Evolutionary conservation across 2,797 vertebrate genomes (phyloP).

Genomic region (Rhincodon typus): DNA sequence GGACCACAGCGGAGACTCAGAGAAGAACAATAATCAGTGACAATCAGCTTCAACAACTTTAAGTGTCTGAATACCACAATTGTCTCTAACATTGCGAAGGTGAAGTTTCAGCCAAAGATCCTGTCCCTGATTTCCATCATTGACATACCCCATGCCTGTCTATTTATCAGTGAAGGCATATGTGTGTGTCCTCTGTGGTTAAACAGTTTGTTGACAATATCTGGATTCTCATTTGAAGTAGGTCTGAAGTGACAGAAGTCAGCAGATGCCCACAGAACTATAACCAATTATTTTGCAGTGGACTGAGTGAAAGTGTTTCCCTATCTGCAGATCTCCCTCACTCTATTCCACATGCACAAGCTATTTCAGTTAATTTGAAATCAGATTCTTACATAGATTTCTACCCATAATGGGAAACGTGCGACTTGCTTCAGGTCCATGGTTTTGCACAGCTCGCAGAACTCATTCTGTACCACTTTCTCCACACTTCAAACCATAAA

Average conservation of each 20-base stretch:
- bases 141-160: no score
- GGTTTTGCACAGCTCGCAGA: background rate
- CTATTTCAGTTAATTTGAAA: background rate
- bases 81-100: background rate
- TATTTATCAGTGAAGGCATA: background rate
- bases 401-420: background rate
- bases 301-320: background rate
- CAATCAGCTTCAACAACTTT: background rate
- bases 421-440: background rate
- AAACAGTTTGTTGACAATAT: background rate
- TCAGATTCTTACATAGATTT: background rate
- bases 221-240: background rate
- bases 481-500: slow-evolving; percentile 24
- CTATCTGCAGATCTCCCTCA: slow-evolving; percentile 16
- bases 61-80: background rate
- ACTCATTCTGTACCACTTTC: background rate
- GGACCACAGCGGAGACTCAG: no score
- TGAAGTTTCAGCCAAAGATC: background rate
- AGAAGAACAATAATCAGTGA: background rate
- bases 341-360: background rate
- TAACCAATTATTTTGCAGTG: background rate
- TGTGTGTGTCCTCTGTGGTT: background rate
- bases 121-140: background rate
- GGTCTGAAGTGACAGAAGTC: background rate
- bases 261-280: background rate